Percentiles rank a stretch among this genome's conserved stretches.
These are phyloP conservation scores for Apostichopus leukothele DNA, from an alignment of 53 echinoderm and acorn worm genomes.

Conservation along the genomic window DNA sequence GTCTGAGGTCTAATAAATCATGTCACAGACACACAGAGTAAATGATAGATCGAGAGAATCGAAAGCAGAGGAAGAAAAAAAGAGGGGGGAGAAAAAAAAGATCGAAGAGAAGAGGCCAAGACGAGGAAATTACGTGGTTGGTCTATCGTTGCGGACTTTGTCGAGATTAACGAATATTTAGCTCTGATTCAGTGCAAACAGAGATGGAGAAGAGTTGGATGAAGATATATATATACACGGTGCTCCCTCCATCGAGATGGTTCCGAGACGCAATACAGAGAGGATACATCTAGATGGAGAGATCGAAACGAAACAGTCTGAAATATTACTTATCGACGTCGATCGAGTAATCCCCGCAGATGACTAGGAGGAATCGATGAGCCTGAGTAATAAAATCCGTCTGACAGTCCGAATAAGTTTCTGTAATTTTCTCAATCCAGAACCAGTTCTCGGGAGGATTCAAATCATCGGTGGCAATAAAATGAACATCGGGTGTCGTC, in stretches of 20 bases:
- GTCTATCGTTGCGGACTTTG: background rate
- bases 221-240: no score
- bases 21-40: slow-evolving; percentile 1
- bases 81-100: background rate
- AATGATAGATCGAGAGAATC: slow-evolving; percentile 4
- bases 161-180: background rate
- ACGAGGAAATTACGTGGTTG: background rate
- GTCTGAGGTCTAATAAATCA: slow-evolving; percentile 36
- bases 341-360: background rate
- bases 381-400: background rate
- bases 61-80: background rate
- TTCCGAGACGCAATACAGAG: no score
- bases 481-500: no score
- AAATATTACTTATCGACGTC: background rate
- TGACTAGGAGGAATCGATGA: background rate
- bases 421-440: no score
- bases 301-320: background rate
- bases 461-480: no score
- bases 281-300: no score
- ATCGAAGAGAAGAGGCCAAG: slow-evolving; percentile 24
- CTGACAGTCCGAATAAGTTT: no score
- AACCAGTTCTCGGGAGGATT: no score
- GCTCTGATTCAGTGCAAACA: slow-evolving; percentile 2
- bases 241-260: no score
- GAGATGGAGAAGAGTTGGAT: no score